A percentile compares a stretch with the other conserved stretches of the same genome.
Conservation (phyloP, 2,888 invertebrate species). For the Icerya purchasi region DNA sequence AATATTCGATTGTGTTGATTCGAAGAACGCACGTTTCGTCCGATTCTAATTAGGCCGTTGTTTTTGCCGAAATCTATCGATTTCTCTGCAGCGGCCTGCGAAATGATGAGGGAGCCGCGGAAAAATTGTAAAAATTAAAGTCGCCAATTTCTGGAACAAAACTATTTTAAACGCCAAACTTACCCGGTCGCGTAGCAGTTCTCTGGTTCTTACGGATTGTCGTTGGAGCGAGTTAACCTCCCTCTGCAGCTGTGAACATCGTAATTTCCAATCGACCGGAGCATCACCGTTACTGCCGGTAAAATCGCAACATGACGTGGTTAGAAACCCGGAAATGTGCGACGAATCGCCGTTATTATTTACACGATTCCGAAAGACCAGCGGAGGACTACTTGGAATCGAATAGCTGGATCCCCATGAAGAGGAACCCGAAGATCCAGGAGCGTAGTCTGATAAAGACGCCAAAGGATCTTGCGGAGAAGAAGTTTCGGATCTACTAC, state of each 20-base stretch:
- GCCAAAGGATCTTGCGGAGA: conserved; percentile 23
- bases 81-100: too few species aligned
- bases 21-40: too few species aligned
- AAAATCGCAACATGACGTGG: neutral
- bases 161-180: too few species aligned
- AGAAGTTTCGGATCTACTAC: neutral
- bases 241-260: neutral
- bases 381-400: neutral
- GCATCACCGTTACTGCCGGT: neutral
- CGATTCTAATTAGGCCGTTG: too few species aligned
- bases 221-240: neutral
- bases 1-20: too few species aligned
- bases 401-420: conserved; percentile 21
- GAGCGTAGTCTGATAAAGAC: conserved; percentile 43
- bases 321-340: neutral
- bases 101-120: too few species aligned
- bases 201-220: neutral
- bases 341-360: neutral
- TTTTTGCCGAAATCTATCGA: too few species aligned
- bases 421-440: conserved; percentile 27
- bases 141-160: too few species aligned
- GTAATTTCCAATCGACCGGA: conserved; percentile 2
- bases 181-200: neutral
- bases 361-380: neutral
- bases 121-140: too few species aligned